Conservation (phyloP, 2,888 invertebrate genomes). For the Thymelicus sylvestris region DNA sequence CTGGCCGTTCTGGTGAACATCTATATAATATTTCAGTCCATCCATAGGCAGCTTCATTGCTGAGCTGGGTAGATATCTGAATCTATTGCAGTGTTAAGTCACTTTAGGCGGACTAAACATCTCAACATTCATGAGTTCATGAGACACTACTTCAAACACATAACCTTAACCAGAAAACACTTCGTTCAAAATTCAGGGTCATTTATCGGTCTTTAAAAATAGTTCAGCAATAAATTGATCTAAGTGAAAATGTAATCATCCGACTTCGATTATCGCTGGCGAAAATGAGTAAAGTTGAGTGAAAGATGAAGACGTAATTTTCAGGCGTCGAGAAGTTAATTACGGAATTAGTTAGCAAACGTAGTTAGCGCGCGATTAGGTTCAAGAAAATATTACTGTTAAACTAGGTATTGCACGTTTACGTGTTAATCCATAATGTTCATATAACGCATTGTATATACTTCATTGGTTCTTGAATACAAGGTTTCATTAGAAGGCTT, state of each 20-base stretch:
- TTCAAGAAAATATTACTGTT: conserved; percentile 8
- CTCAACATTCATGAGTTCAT: no score
- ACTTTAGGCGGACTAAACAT: no score
- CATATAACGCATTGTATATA: not conserved
- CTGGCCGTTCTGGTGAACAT: conserved; percentile 52
- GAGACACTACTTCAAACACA: not conserved
- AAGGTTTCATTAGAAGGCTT: conserved; percentile 28
- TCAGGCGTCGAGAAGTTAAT: not conserved
- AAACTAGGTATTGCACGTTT: conserved; percentile 1
- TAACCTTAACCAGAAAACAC: not conserved
- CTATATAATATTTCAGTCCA: conserved; percentile 67
- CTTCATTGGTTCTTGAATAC: conserved; percentile 13
- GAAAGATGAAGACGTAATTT: not conserved
- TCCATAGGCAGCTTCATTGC: conserved; percentile 50
- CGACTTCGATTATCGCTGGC: not conserved
- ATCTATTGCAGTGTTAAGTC: no score
- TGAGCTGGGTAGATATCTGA: no score
- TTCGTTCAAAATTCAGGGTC: no score
- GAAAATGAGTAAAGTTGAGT: not conserved
- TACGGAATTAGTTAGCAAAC: conserved; percentile 11
- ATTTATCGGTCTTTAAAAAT: no score
- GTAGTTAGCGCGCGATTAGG: not conserved
- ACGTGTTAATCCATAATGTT: conserved; percentile 10
- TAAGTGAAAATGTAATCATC: not conserved
- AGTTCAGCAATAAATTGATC: no score